A percentile compares a stretch with the other conserved stretches of the same genome.
These are phyloP conservation scores for Scalopus aquaticus DNA, from an alignment of 2,113 vertebrate genomes.

Conservation along the genomic window DNA sequence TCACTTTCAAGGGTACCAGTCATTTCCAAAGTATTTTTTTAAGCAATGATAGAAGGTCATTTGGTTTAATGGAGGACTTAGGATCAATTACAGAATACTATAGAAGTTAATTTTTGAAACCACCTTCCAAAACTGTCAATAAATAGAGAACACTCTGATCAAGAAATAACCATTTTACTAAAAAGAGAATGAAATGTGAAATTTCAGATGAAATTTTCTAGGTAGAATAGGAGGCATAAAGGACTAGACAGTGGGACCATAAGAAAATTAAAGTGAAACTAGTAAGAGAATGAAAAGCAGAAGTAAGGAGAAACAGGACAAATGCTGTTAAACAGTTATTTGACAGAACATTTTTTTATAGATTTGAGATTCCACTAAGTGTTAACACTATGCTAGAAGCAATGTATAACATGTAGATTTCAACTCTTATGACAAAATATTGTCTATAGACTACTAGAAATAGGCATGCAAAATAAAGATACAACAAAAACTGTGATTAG, in stretches of 20 bases:
- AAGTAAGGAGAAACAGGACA: not conserved
- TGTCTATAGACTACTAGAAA: not conserved
- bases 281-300: not conserved
- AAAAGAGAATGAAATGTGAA: not conserved
- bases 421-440: not conserved
- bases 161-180: conserved; percentile 18
- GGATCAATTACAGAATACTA: not conserved
- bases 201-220: conserved; percentile 19
- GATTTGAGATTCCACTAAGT: not conserved
- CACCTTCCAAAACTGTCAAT: not conserved
- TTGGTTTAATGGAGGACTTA: not conserved
- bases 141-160: not conserved
- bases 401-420: not conserved
- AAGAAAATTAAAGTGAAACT: not conserved
- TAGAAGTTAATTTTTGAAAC: not conserved
- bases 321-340: not conserved
- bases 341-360: not conserved
- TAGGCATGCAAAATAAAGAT: not conserved
- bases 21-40: not conserved
- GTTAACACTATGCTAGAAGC: not conserved
- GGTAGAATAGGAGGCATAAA: not conserved
- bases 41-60: not conserved
- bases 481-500: not conserved
- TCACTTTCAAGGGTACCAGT: not conserved
- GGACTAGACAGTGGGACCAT: not conserved